These are phyloP conservation scores for Barypeithes pellucidus DNA, from an alignment of 2,888 invertebrate species.

Conservation along the genomic window DNA sequence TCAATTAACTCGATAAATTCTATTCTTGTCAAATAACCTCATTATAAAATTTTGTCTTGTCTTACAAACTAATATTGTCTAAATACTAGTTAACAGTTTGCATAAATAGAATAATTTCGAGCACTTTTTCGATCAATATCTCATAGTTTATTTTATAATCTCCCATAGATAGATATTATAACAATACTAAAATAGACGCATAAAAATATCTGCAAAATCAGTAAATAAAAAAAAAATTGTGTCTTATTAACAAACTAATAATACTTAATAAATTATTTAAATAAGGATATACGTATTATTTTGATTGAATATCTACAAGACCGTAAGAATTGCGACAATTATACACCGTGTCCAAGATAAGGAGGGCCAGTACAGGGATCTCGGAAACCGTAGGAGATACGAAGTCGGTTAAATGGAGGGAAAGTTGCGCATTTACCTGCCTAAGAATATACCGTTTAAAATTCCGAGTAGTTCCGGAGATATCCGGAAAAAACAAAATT, in stretches of 20 bases:
- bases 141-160: slow-evolving; percentile 1
- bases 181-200: slow-evolving; percentile 2
- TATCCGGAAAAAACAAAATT: too few relatives aligned
- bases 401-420: too few relatives aligned
- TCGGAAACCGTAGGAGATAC: too few relatives aligned
- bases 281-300: neutral
- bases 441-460: too few relatives aligned
- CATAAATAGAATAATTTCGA: slow-evolving; percentile 12
- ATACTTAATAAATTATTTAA: slow-evolving; percentile 13
- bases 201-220: slow-evolving; percentile 18
- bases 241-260: slow-evolving; percentile 10
- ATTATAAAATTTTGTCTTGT: neutral
- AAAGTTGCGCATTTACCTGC: too few relatives aligned
- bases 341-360: neutral
- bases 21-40: neutral
- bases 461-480: too few relatives aligned
- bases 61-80: neutral
- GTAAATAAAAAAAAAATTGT: neutral
- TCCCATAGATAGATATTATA: slow-evolving; percentile 12
- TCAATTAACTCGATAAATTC: neutral
- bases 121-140: neutral
- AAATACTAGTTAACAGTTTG: slow-evolving; percentile 8
- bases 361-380: too few relatives aligned
- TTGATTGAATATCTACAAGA: neutral
- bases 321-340: neutral